Conservation (phyloP, 2,888 invertebrate species). For the Theodoxus fluviatilis region DNA sequence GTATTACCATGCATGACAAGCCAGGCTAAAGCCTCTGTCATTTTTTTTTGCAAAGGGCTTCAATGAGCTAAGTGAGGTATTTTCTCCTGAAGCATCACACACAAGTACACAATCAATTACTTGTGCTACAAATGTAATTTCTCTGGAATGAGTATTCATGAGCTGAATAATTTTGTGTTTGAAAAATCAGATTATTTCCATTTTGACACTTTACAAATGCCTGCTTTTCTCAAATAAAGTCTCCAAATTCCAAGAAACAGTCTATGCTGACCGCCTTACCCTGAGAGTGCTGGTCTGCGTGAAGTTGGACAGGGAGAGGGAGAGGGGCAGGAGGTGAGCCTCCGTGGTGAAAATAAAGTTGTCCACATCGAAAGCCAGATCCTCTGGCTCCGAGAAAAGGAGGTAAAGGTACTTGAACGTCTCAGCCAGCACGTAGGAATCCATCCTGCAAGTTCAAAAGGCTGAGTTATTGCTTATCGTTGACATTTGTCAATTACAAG, state of each 20-base stretch:
- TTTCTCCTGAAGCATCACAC: no score
- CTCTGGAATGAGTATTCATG: no score
- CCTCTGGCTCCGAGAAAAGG: constrained; percentile 87
- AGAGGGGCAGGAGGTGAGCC: constrained; percentile 90
- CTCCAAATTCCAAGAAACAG: no score
- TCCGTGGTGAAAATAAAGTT: constrained; percentile 73
- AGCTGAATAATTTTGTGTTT: not conserved
- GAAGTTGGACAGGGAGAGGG: constrained; percentile 48
- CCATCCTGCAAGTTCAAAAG: constrained; percentile 75
- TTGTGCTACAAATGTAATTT: no score
- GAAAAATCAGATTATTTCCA: not conserved
- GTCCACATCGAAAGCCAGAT: constrained; percentile 71
- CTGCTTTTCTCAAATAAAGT: no score
- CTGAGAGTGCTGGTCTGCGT: constrained; percentile 34
- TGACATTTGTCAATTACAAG: not conserved
- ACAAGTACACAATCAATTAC: no score
- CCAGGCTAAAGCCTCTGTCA: no score
- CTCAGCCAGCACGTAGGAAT: constrained; percentile 96
- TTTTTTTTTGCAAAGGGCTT: no score
- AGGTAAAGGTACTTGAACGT: constrained; percentile 97
- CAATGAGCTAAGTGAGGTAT: no score
- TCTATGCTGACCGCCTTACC: no score
- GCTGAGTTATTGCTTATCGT: not conserved
- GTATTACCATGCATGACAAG: no score
- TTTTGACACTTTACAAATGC: constrained; percentile 17